Percentiles rank a stretch among this genome's conserved stretches.
phyloP scores from a whole-genome alignment of 2,888 invertebrate genomes.

The Syrista parreyssii region DNA sequence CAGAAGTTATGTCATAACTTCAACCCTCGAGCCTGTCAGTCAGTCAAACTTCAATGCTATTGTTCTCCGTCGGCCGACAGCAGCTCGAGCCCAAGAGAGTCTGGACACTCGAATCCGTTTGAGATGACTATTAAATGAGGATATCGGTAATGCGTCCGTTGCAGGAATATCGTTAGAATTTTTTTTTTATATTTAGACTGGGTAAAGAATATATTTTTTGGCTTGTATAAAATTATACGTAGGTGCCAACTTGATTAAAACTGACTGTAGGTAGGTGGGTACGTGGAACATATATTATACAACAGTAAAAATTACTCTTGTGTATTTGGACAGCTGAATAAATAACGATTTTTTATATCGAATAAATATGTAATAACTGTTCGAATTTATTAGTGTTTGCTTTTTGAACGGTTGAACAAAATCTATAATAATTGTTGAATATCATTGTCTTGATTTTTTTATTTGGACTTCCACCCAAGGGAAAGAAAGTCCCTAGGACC shows the following conservation, averaged over 20 bases:
- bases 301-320: background rate
- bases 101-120: background rate
- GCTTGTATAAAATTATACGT: background rate
- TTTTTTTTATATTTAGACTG: background rate
- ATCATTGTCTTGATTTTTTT: background rate
- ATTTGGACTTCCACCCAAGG: background rate
- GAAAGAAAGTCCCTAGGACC: conserved; percentile 2
- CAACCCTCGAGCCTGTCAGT: conserved; percentile 2
- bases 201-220: background rate
- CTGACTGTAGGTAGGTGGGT: background rate
- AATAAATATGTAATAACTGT: background rate
- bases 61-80: background rate
- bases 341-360: background rate
- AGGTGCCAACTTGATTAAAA: background rate
- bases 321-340: background rate
- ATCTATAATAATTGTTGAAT: background rate
- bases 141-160: background rate
- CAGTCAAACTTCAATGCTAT: background rate
- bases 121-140: background rate
- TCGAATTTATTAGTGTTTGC: background rate
- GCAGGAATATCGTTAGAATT: background rate
- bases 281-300: too few species aligned
- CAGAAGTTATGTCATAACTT: conserved; percentile 6
- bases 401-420: background rate
- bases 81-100: background rate